Evolutionary conservation across 2,888 invertebrate species (phyloP).

Genomic region (Carcina quercana): DNA sequence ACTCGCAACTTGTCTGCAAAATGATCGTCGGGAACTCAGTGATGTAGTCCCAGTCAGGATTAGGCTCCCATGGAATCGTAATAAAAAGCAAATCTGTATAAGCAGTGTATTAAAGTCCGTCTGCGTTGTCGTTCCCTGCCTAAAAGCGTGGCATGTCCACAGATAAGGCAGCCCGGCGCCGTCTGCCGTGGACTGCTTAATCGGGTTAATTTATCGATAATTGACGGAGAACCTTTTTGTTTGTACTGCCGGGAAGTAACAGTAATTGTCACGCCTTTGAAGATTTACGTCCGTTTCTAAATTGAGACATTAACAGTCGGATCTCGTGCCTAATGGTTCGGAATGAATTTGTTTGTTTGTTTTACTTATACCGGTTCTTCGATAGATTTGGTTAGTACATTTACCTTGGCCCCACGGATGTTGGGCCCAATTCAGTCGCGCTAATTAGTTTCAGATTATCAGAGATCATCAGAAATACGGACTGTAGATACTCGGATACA

Average conservation of each 20-base stretch:
- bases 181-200: slow-evolving; percentile 66
- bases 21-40: no score
- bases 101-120: slow-evolving; percentile 55
- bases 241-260: slow-evolving; percentile 73
- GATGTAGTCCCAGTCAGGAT: no score
- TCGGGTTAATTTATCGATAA: slow-evolving; percentile 75
- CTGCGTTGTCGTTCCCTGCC: slow-evolving; percentile 61
- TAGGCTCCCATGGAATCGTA: slow-evolving; percentile 33
- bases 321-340: slow-evolving; percentile 73
- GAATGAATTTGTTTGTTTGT: slow-evolving; percentile 70
- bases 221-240: slow-evolving; percentile 74
- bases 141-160: slow-evolving; percentile 70
- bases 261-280: slow-evolving; percentile 75
- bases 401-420: slow-evolving; percentile 26
- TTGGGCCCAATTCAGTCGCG: slow-evolving; percentile 34
- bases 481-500: no score
- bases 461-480: no score
- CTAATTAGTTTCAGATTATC: slow-evolving; percentile 30
- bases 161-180: slow-evolving; percentile 68
- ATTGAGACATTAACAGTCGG: slow-evolving; percentile 74
- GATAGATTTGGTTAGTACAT: slow-evolving; percentile 48
- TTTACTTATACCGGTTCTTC: slow-evolving; percentile 59
- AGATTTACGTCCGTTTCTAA: slow-evolving; percentile 74
- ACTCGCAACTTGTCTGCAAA: no score
- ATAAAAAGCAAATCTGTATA: slow-evolving; percentile 68